phyloP scores from a whole-genome alignment of 1,140 invertebrate species.

The Orussus abietinus region DNA sequence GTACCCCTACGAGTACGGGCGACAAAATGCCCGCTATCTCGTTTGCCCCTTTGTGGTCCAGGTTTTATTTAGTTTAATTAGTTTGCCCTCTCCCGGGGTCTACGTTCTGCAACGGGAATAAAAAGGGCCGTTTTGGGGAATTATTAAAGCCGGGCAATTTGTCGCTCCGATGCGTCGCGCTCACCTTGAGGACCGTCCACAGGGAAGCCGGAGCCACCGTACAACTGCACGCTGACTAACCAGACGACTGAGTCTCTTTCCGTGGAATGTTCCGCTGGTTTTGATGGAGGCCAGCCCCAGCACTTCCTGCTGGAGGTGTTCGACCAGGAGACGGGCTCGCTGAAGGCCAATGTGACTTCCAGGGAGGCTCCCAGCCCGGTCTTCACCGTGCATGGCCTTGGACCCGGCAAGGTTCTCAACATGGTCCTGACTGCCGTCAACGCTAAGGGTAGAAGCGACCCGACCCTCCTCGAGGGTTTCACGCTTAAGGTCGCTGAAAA shows the following conservation, averaged over 20 bases:
- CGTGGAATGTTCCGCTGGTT: constrained; percentile 72
- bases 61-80: too few relatives aligned
- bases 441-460: constrained; percentile 78
- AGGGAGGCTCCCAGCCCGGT: constrained; percentile 56
- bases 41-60: too few relatives aligned
- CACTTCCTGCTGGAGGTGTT: constrained; percentile 71
- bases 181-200: too few relatives aligned
- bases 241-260: constrained; percentile 75
- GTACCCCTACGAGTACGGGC: neutral
- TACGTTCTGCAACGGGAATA: too few relatives aligned
- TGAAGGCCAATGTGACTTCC: constrained; percentile 67
- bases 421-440: constrained; percentile 78
- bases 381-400: constrained; percentile 66
- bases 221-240: constrained; percentile 76
- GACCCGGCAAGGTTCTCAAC: constrained; percentile 64
- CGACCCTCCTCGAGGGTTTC: constrained; percentile 74
- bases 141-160: too few relatives aligned
- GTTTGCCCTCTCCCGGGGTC: too few relatives aligned
- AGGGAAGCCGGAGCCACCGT: constrained; percentile 75
- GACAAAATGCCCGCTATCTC: neutral
- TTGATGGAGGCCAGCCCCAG: constrained; percentile 73
- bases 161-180: too few relatives aligned
- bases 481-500: constrained; percentile 78
- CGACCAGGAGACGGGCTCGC: constrained; percentile 62
- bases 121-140: too few relatives aligned